Conservation (phyloP, 2,888 invertebrate species). For the Hanleya hanleyi region DNA sequence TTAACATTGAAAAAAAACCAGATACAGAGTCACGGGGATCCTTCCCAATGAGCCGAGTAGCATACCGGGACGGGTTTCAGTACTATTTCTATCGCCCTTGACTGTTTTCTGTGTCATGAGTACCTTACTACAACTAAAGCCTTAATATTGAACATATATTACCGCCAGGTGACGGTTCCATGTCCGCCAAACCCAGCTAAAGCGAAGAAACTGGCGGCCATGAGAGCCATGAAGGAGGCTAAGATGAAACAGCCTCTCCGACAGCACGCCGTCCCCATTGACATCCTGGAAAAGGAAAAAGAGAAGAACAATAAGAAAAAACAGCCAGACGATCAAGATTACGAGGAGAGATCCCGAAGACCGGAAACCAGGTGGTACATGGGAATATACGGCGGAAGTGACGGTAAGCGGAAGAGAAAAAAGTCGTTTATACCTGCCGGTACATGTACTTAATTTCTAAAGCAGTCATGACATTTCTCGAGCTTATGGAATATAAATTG, state of each 20-base stretch:
- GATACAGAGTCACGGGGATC: too few relatives aligned
- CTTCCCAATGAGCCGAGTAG: too few relatives aligned
- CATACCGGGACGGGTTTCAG: too few relatives aligned
- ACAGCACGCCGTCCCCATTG: conserved; percentile 28
- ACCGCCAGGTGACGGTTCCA: conserved; percentile 57
- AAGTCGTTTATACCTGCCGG: too few relatives aligned
- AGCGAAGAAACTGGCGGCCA: conserved; percentile 63
- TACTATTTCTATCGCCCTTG: too few relatives aligned
- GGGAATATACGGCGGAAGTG: conserved; percentile 66
- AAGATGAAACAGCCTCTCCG: conserved; percentile 60
- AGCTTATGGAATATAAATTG: too few relatives aligned
- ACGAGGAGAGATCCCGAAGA: conserved; percentile 38
- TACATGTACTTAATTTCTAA: too few relatives aligned
- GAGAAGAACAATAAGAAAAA: conserved; percentile 45
- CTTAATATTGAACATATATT: background rate
- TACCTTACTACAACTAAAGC: background rate
- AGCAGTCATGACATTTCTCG: too few relatives aligned
- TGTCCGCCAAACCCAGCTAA: conserved; percentile 69
- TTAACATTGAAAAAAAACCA: too few relatives aligned
- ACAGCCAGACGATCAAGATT: conserved; percentile 39
- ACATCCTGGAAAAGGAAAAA: conserved; percentile 43
- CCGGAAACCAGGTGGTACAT: conserved; percentile 63
- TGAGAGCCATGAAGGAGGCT: conserved; percentile 64
- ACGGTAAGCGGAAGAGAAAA: too few relatives aligned
- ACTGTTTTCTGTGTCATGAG: too few relatives aligned